These are phyloP conservation scores for Bettongia penicillata DNA, from an alignment of 2,113 vertebrate genomes.

Conservation along the genomic window DNA sequence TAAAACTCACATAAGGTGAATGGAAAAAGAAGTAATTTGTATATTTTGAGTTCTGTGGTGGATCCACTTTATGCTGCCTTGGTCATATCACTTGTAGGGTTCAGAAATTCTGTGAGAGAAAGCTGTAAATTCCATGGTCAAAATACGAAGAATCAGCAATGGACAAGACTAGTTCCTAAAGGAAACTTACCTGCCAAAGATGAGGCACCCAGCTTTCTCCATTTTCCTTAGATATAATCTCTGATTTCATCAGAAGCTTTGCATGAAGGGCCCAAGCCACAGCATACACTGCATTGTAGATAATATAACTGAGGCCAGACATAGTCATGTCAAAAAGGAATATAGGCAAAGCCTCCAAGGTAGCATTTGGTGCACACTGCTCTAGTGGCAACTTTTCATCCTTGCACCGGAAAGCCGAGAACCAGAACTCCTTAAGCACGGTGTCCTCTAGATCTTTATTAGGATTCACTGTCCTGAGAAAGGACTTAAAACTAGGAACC, in stretches of 20 bases:
- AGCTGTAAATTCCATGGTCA: neutral
- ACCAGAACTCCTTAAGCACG: neutral
- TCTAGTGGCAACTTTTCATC: neutral
- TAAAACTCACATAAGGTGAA: too few species aligned
- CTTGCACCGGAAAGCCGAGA: neutral
- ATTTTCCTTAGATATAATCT: neutral
- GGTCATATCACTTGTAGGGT: too few species aligned
- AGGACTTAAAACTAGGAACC: neutral
- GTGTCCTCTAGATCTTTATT: neutral
- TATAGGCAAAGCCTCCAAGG: neutral
- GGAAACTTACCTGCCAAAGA: neutral
- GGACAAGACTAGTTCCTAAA: neutral
- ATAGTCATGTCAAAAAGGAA: neutral
- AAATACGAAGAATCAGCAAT: neutral
- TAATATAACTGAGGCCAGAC: neutral
- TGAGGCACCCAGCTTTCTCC: neutral
- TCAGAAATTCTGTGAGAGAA: too few species aligned
- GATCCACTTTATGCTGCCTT: too few species aligned
- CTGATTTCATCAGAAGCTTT: neutral
- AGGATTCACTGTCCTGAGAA: neutral
- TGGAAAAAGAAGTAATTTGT: too few species aligned
- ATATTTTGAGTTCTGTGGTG: too few species aligned
- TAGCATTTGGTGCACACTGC: neutral
- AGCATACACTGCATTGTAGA: neutral
- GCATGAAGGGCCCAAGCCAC: neutral